Base-by-base conservation (phyloP, 2,797 vertebrate genomes). In the Lutra lutra region DNA sequence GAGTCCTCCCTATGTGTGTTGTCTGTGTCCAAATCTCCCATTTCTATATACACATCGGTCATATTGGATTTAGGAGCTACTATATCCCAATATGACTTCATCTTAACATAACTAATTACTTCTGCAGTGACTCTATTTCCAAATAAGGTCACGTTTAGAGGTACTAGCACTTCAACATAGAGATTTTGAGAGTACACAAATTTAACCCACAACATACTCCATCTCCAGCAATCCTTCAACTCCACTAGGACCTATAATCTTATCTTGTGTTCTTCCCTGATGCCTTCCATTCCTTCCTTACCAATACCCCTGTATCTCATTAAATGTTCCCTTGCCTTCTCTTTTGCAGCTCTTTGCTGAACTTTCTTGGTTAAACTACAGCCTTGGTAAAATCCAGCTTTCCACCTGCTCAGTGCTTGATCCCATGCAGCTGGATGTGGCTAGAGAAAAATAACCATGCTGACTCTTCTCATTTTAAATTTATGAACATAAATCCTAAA, bases 311-410 rank as follows among this genome's bases (percentile, higher is more conserved):
- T 25, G 7, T 43, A 51, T 21, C 10, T 64, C 51, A 21, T 32
- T 89, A 10, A 84, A 62, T 4, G 6, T 5, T 66, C 5, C 14
- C 14, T 83, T 77, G 56, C 38, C 23, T 46, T 48, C 27, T 40
- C 21, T 21, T 32, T 78, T 13, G 14, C 40, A 62, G 38, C 15
- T 60, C 72, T 79, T 70, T 38, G 78, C 25, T 93, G 60, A 58
- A 56, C 29, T 96, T 85, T 35, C 60, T 89, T 79, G 43, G 29
- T 78, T 43, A 85, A 95, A 77, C n/a, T 79, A 89, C 8, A 77
- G 27, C 60, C 11, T n/a, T 84, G 90, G 18, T 43, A 72, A 62
- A 56, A 23, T 70, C 12, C 3, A 84, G 40, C 51, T 89, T 29
- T 89, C 58, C 23, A 51, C 60, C 20, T 60, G 21, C 51, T 29